Conservation (phyloP, 2,888 invertebrate species). For the Heterodera filipjevi region DNA sequence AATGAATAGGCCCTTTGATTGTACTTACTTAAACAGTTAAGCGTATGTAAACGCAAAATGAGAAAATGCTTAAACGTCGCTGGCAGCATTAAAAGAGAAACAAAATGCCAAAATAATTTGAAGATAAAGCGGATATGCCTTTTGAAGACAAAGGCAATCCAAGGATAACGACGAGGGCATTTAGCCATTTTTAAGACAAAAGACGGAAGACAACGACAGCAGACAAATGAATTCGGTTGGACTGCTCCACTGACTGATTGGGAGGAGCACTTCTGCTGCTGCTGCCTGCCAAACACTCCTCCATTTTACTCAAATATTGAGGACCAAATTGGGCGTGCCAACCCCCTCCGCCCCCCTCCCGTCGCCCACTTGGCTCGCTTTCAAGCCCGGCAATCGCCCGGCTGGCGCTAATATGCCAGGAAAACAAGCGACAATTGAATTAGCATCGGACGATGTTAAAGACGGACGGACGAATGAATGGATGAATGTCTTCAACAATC, state of each 20-base stretch:
- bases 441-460: slow-evolving; percentile 15
- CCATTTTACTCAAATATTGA: background rate
- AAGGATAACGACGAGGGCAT: background rate
- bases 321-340: slow-evolving; percentile 13
- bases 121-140: background rate
- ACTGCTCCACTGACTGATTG: background rate
- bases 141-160: background rate
- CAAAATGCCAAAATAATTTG: too few relatives aligned
- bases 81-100: too few relatives aligned
- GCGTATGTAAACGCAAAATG: background rate
- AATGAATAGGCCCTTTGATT: slow-evolving; percentile 23
- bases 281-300: background rate
- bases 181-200: too few relatives aligned
- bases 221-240: background rate
- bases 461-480: background rate
- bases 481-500: background rate
- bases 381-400: background rate
- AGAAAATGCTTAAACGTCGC: too few relatives aligned
- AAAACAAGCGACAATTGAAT: slow-evolving; percentile 19
- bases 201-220: background rate
- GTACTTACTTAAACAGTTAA: background rate
- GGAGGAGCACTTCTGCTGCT: slow-evolving; percentile 20
- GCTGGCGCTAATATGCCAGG: slow-evolving; percentile 10
- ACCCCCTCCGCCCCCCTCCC: background rate
- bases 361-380: background rate